A percentile compares a stretch with the other conserved stretches of the same genome.
Evolutionary conservation across 2,113 vertebrate genomes (phyloP).

Genomic region (Pheucticus melanocephalus): DNA sequence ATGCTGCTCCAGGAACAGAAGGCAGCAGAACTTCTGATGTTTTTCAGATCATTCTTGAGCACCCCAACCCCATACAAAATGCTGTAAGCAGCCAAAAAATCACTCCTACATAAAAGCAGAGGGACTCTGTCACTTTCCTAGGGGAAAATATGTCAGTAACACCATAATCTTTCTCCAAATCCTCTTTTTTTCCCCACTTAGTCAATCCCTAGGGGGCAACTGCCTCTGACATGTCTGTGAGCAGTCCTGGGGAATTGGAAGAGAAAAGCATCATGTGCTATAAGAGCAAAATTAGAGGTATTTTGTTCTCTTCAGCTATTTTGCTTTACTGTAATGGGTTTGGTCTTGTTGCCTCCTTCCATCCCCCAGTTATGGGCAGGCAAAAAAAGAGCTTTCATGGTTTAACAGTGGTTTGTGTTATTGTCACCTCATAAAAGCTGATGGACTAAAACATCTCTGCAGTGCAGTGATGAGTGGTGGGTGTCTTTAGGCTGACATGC

Average conservation of each 20-base stretch:
- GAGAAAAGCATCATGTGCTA: not conserved
- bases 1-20: not conserved
- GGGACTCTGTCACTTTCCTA: not conserved
- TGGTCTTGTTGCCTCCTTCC: not conserved
- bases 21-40: not conserved
- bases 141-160: not conserved
- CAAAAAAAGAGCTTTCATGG: not conserved
- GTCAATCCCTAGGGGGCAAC: not conserved
- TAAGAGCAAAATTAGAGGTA: not conserved
- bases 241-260: not conserved
- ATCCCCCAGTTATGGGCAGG: not conserved
- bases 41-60: not conserved
- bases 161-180: not conserved
- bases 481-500: slow-evolving; percentile 43
- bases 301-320: not conserved
- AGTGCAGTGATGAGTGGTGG: not conserved
- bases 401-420: slow-evolving; percentile 58
- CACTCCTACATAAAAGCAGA: not conserved
- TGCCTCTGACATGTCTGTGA: not conserved
- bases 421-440: slow-evolving; percentile 58
- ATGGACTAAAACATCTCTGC: not conserved
- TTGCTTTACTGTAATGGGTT: not conserved
- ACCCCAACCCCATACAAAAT: not conserved
- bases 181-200: not conserved
- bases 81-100: not conserved